Evolutionary conservation across 2,888 invertebrate species (phyloP).

Genomic region (Stenichneumon culpator): DNA sequence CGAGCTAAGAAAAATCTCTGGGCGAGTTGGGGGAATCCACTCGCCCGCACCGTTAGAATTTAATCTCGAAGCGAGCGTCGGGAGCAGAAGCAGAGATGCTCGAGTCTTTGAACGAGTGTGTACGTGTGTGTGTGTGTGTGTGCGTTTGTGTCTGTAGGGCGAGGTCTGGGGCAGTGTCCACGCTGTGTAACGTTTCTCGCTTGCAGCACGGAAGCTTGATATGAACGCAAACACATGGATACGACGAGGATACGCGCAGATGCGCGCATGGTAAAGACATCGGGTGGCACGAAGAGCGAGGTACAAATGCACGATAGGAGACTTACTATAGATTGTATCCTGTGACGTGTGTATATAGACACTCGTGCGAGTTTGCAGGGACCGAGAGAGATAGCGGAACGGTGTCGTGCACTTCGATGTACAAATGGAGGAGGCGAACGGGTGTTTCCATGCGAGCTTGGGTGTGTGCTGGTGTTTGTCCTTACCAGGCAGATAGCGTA

Average conservation of each 20-base stretch:
- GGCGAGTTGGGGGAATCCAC: constrained; percentile 60
- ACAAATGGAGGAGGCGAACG: constrained; percentile 7
- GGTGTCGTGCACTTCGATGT: constrained; percentile 42
- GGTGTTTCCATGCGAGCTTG: constrained; percentile 15
- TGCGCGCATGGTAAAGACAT: constrained; percentile 61
- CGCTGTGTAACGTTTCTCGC: constrained; percentile 58
- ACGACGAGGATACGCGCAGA: constrained; percentile 18
- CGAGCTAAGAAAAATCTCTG: constrained; percentile 84
- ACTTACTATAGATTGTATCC: constrained; percentile 39
- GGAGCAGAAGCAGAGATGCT: constrained; percentile 49
- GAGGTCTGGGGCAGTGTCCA: constrained; percentile 51
- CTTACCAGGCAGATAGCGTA: constrained; percentile 47
- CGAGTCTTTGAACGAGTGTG: constrained; percentile 26
- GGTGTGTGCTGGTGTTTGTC: constrained; percentile 49
- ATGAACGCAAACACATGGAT: constrained; percentile 43
- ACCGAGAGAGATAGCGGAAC: constrained; percentile 14
- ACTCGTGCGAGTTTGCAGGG: constrained; percentile 15
- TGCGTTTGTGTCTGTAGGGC: constrained; percentile 29
- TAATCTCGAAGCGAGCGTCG: constrained; percentile 79
- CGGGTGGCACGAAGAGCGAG: constrained; percentile 41
- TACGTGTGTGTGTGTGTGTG: background rate
- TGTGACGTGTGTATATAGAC: constrained; percentile 19
- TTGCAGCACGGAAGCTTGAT: constrained; percentile 48
- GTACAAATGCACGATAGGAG: constrained; percentile 45
- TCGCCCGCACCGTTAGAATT: constrained; percentile 80